Evolutionary conservation across 2,113 vertebrate species (phyloP), one percentile per base, ranked within the genome.

Genomic region (Ammodytes marinus): DNA sequence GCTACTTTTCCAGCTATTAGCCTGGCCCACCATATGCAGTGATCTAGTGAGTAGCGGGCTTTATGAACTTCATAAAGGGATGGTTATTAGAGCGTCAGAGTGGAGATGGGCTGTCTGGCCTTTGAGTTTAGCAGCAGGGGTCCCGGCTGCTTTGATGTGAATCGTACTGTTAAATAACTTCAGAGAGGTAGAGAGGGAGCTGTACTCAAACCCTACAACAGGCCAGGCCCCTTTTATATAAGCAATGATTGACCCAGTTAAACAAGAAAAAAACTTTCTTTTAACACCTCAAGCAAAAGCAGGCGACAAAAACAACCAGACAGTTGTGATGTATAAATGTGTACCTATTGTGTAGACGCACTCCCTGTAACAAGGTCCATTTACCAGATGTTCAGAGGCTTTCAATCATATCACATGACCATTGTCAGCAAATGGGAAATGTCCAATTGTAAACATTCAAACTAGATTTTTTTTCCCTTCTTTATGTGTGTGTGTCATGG

Each of bases 41-140:
- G 82, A 82, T 89, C 80, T 66, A 61, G 72, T 61, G 75, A 91
- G 85, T 88, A 88, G 80, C 75, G 86, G 89, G 78, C 59, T 88
- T 87, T 82, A 76, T 91, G 87, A 86, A 91, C 86, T 90, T 93
- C 83, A 86, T 88, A 82, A 90, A 91, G 85, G 67, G 59, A 65
- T 67, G 60, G 69, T 88, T 91, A 90, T 90, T 88, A 91, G 80
- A 82, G 74, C 69, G 9, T 83, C 83, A 77, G 87, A 84, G 86
- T 77, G 77, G 72, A 88, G 89, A 91, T 85, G 83, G 79, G 69
- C 81, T 77, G 74, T 61, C 83, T 86, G 86, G 70, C 74, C 85
- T 88, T 88, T 88, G 89, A 89, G 75, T 87, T 88, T 67, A 89
- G 59, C 90, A 86, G 90, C 86, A 57, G 89, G 92, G 80, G 85